Evolutionary conservation across 37 sponge, comb jelly and placozoan species (phyloP).

Genomic region (Mnemiopsis leidyi): DNA sequence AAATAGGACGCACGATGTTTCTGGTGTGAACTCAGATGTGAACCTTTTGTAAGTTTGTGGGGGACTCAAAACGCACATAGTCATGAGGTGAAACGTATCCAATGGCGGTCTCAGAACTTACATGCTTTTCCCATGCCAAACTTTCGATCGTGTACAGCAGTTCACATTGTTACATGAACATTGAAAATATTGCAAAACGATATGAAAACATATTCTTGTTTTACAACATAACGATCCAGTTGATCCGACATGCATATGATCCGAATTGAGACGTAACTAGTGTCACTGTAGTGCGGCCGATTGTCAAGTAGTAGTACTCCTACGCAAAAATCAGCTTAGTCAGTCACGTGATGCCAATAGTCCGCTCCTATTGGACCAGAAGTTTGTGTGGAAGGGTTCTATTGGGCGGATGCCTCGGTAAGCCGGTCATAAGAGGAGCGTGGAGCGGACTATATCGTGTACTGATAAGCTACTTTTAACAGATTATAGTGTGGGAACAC

Average conservation of each 20-base stretch:
- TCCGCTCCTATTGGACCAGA: background rate
- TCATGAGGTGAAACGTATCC: too few relatives aligned
- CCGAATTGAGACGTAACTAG: background rate
- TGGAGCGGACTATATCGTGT: background rate
- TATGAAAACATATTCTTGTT: background rate
- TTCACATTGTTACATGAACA: too few relatives aligned
- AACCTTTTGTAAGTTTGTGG: too few relatives aligned
- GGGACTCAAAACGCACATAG: too few relatives aligned
- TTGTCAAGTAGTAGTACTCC: background rate
- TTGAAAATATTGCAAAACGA: slow-evolving; percentile 5
- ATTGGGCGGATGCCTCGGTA: background rate
- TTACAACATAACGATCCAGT: background rate
- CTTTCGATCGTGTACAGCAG: too few relatives aligned
- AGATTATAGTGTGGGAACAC: too few relatives aligned
- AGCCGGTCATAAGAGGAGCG: background rate
- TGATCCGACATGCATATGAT: background rate
- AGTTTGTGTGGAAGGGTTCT: background rate
- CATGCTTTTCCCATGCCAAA: too few relatives aligned
- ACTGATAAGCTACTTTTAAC: background rate
- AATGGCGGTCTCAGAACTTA: too few relatives aligned
- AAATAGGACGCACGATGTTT: too few relatives aligned
- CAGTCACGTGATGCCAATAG: background rate
- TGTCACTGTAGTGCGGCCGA: background rate
- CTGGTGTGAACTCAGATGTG: too few relatives aligned
- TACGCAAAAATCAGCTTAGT: background rate